These are phyloP conservation scores for Xylophagus ater DNA, from an alignment of 2,888 invertebrate genomes.

Conservation along the genomic window DNA sequence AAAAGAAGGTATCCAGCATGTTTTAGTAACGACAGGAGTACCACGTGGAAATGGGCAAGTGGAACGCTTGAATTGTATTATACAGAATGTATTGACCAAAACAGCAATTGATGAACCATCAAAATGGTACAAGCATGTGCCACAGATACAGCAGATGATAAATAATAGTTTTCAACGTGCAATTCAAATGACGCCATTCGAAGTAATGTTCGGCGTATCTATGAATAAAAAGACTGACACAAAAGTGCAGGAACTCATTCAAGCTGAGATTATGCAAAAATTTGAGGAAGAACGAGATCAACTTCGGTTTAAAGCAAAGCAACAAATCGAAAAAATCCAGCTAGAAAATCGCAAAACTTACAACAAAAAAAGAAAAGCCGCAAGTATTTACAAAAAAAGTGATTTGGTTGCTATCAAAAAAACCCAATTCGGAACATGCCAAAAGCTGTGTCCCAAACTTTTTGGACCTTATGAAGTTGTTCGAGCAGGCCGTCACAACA, in stretches of 20 bases:
- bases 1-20: constrained; percentile 25
- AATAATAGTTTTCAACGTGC: constrained; percentile 17
- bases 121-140: constrained; percentile 24
- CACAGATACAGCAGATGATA: constrained; percentile 20
- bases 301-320: background rate
- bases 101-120: constrained; percentile 24
- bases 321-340: no score
- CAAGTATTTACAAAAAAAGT: no score
- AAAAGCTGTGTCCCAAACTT: no score
- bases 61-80: constrained; percentile 24
- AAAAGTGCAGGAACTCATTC: background rate
- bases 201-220: no score
- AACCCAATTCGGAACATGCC: no score
- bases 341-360: no score
- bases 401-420: no score
- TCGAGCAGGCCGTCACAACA: no score
- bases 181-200: background rate
- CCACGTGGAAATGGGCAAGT: constrained; percentile 31
- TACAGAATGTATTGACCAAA: constrained; percentile 28
- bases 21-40: constrained; percentile 21
- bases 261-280: background rate
- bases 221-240: no score
- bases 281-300: constrained; percentile 6
- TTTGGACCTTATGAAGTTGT: no score
- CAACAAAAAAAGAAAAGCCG: constrained; percentile 2